A percentile compares a stretch with the other conserved stretches of the same genome.
phyloP scores from a whole-genome alignment of 2,888 invertebrate genomes.

The Byasa hedistus region DNA sequence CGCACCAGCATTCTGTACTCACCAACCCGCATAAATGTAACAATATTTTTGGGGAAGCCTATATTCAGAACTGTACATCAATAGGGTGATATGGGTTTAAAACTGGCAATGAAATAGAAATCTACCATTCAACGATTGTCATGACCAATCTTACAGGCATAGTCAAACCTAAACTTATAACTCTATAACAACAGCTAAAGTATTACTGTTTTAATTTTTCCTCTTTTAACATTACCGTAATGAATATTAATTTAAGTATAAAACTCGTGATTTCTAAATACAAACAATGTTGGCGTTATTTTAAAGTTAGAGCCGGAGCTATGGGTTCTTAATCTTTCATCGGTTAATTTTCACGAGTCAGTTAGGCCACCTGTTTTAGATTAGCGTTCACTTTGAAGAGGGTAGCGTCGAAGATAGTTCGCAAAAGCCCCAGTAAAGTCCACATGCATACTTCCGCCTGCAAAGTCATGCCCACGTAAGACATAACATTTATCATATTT shows the following conservation, averaged over 20 bases:
- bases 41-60: too few relatives aligned
- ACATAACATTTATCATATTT: slow-evolving; percentile 63
- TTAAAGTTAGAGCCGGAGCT: slow-evolving; percentile 2
- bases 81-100: not conserved
- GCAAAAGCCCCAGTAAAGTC: slow-evolving; percentile 72
- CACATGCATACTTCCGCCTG: slow-evolving; percentile 76
- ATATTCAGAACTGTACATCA: too few relatives aligned
- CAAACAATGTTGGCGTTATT: slow-evolving; percentile 6
- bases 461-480: slow-evolving; percentile 70
- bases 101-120: too few relatives aligned
- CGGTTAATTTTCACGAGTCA: slow-evolving; percentile 19
- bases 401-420: slow-evolving; percentile 77
- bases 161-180: not conserved
- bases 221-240: not conserved
- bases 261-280: not conserved
- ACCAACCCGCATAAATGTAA: too few relatives aligned
- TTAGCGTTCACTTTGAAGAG: slow-evolving; percentile 77
- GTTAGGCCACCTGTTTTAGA: slow-evolving; percentile 65
- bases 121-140: not conserved
- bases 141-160: not conserved
- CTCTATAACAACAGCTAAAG: too few relatives aligned
- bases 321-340: slow-evolving; percentile 29
- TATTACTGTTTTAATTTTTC: too few relatives aligned
- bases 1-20: too few relatives aligned
- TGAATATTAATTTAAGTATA: not conserved